Base-by-base conservation (phyloP, 2,113 vertebrate genomes). In the Vulpes vulpes region DNA sequence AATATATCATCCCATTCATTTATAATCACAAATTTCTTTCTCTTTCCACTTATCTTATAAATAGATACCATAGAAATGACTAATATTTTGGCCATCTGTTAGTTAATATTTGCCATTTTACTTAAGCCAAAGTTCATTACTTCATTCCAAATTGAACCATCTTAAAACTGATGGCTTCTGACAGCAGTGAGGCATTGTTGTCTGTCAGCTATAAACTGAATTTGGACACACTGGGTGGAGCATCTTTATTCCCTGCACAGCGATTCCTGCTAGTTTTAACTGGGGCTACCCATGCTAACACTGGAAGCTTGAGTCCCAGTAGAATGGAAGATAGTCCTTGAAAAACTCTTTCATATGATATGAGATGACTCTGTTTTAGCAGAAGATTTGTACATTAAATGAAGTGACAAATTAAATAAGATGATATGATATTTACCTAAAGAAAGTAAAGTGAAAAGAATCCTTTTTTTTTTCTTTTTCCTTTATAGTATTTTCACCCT, bases 61-160 rank as follows among this genome's bases (percentile, higher is more conserved):
- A 89, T 82, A 81, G 16, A 74, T 81, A 8, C 57, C 53, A 84
- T 19, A 94, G 27, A 91, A 97, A 94, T 91, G 27, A 69, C 23
- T 65, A 81, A 81, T 64, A 38, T 82, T 8, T 74, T 89, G 76
- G 25, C 14, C n/a, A 53, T 76, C 12, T 93, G 32, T 90, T 92
- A 51, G 19, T 82, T 96, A 93, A 78, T 96, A 78, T 76, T 82
- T 97, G n/a, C 17, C 57, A 67, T 71, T 76, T 94, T 85, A 64
- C 17, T 67, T 27, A 92, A 89, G 35, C 5, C 49, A 49, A 65
- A 94, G 51, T 89, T 96, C 20, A 91, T 93, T 60, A 89, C 8
- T 81, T 89, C 20, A 60, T 79, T 95, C 22, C 62, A 82, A 89
- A 92, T 16, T 93, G 55, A 97, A 32, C 43, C 51, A 51, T 60